phyloP scores from a whole-genome alignment of 2,797 vertebrate genomes.

The Xyrichtys novacula region DNA sequence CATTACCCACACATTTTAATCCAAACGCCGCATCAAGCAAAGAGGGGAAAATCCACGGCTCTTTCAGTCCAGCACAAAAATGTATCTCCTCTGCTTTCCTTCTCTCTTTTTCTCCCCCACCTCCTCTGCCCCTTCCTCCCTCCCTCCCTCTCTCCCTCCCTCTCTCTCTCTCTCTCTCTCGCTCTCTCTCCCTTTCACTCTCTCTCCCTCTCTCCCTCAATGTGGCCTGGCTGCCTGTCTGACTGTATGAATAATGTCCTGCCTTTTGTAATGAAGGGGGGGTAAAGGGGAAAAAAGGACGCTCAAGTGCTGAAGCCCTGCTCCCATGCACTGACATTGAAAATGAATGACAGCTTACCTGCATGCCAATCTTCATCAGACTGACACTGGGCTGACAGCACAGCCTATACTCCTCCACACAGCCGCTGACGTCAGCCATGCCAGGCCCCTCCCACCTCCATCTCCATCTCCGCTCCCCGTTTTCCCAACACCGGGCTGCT shows the following conservation, averaged over 20 bases:
- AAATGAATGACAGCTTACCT: conserved; percentile 99
- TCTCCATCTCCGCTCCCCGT: conserved; percentile 66
- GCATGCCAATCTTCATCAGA: conserved; percentile 99
- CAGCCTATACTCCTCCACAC: conserved; percentile 95
- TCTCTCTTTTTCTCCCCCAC: conserved; percentile 77
- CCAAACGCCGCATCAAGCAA: conserved; percentile 73
- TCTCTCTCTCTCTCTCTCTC: conserved; percentile 33
- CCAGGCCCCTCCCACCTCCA: conserved; percentile 83
- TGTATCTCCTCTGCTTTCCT: conserved; percentile 79
- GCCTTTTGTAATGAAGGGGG: conserved; percentile 90
- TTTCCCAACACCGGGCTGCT: conserved; percentile 66
- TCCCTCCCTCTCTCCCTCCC: conserved; percentile 39
- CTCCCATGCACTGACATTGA: conserved; percentile 91
- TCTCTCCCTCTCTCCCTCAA: conserved; percentile 63
- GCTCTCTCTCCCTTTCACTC: conserved; percentile 23
- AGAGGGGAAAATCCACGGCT: conserved; percentile 72
- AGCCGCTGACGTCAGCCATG: conserved; percentile 85
- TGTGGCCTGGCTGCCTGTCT: conserved; percentile 85
- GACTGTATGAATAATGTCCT: conserved; percentile 94
- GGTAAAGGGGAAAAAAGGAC: conserved; percentile 80
- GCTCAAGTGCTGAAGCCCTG: conserved; percentile 83
- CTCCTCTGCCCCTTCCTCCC: conserved; percentile 55
- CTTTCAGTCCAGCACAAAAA: conserved; percentile 79
- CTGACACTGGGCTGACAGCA: conserved; percentile 99
- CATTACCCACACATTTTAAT: conserved; percentile 68